Evolutionary conservation across 2,888 invertebrate species (phyloP).

Genomic region (Atherix ibis): DNA sequence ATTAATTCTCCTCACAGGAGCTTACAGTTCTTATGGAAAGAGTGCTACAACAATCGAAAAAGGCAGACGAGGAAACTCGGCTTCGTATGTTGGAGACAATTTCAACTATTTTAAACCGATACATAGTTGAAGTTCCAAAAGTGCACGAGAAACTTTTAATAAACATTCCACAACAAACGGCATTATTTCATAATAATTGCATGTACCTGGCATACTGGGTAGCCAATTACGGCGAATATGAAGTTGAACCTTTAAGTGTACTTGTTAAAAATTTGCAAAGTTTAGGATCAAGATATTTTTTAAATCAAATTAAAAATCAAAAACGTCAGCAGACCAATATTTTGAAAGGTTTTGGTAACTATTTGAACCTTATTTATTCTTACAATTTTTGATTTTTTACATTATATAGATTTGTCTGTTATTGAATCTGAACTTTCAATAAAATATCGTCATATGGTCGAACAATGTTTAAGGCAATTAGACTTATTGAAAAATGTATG

Average conservation of each 20-base stretch:
- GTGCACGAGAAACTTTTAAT: slow-evolving; percentile 65
- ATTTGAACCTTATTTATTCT: no score
- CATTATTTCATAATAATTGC: slow-evolving; percentile 82
- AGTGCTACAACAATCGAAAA: slow-evolving; percentile 20
- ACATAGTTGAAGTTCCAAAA: slow-evolving; percentile 59
- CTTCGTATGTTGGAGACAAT: slow-evolving; percentile 52
- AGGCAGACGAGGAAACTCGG: slow-evolving; percentile 27
- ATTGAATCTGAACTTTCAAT: slow-evolving; percentile 23
- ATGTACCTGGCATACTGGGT: slow-evolving; percentile 72
- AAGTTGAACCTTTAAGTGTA: slow-evolving; percentile 42
- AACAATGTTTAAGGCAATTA: slow-evolving; percentile 72
- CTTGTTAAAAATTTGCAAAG: slow-evolving; percentile 51
- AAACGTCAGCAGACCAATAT: slow-evolving; percentile 59
- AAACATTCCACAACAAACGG: slow-evolving; percentile 74
- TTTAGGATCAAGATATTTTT: slow-evolving; percentile 52
- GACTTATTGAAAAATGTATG: slow-evolving; percentile 75
- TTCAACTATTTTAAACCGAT: slow-evolving; percentile 58
- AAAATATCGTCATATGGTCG: slow-evolving; percentile 41
- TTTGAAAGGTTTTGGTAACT: slow-evolving; percentile 53
- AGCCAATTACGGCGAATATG: slow-evolving; percentile 39
- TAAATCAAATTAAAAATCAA: slow-evolving; percentile 60
- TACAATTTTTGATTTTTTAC: background rate
- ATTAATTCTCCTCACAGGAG: no score
- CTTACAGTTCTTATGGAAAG: slow-evolving; percentile 26
- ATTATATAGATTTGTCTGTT: slow-evolving; percentile 20